phyloP scores from a whole-genome alignment of 2,113 vertebrate genomes.

The Ploceus nigricollis region DNA sequence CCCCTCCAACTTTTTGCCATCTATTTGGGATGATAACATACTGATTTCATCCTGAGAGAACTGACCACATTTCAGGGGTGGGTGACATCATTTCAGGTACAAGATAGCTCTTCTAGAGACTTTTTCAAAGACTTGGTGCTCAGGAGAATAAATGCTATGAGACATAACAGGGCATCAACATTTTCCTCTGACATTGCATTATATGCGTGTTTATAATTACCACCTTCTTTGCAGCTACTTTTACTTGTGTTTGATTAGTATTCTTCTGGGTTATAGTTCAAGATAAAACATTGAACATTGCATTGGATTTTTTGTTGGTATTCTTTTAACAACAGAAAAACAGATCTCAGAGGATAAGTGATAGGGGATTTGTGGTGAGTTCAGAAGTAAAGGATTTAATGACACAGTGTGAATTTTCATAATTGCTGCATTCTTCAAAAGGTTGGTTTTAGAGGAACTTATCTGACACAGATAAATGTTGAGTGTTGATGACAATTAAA shows the following conservation, averaged over 20 bases:
- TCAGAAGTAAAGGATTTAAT: neutral
- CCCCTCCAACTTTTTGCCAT: neutral
- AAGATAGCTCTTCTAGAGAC: neutral
- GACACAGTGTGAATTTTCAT: neutral
- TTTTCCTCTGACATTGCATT: neutral
- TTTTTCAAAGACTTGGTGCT: neutral
- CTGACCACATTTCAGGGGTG: neutral
- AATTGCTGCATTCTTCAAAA: neutral
- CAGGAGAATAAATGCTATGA: neutral
- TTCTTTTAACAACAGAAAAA: neutral
- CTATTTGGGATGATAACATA: neutral
- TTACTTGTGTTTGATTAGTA: neutral
- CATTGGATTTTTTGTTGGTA: neutral
- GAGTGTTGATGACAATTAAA: neutral
- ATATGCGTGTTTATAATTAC: neutral
- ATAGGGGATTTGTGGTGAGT: neutral
- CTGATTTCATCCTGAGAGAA: neutral
- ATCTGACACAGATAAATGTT: neutral
- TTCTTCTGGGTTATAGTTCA: neutral
- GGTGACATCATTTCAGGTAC: neutral
- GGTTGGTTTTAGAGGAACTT: neutral
- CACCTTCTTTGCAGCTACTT: neutral
- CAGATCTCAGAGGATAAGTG: neutral
- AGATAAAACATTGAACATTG: neutral
- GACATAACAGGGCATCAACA: neutral